Percentiles rank a stretch among this genome's conserved stretches.
These are phyloP conservation scores for Molossus molossus DNA, from an alignment of 2,797 vertebrate species.

Conservation along the genomic window DNA sequence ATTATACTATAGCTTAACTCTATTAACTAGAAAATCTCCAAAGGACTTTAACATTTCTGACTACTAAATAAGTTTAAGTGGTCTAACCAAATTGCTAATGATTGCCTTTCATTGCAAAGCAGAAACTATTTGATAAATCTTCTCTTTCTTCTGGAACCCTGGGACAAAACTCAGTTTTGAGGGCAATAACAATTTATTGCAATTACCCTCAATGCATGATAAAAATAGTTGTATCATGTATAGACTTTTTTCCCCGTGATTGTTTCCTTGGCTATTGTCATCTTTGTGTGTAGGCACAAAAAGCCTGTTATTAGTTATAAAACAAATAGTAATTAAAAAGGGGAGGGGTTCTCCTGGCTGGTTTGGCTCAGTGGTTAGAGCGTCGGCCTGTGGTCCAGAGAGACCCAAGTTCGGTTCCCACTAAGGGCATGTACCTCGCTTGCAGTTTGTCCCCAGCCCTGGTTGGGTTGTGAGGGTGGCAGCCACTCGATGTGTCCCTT, in stretches of 20 bases:
- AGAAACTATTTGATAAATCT: constrained; percentile 72
- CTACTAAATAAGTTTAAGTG: constrained; percentile 76
- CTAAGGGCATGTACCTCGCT: too few species aligned
- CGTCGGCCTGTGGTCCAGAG: too few species aligned
- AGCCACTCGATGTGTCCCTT: too few species aligned
- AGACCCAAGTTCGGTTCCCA: too few species aligned
- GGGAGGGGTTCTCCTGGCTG: too few species aligned
- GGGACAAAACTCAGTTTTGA: constrained; percentile 62
- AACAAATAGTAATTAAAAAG: constrained; percentile 69
- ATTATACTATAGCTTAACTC: constrained; percentile 70
- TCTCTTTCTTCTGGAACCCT: constrained; percentile 67
- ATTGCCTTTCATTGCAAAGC: constrained; percentile 68
- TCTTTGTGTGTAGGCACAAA: not conserved
- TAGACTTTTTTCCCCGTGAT: constrained; percentile 23
- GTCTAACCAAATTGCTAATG: constrained; percentile 74
- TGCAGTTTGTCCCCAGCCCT: too few species aligned
- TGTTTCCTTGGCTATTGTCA: constrained; percentile 17
- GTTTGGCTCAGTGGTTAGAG: too few species aligned
- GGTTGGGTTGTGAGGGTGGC: too few species aligned
- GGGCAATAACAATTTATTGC: constrained; percentile 62
- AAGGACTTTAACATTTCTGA: constrained; percentile 71
- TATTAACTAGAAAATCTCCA: constrained; percentile 73
- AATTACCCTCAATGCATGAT: constrained; percentile 65
- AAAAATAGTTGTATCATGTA: not conserved
- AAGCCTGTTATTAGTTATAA: constrained; percentile 57